phyloP scores from a whole-genome alignment of 2,888 invertebrate genomes.

The Pristionchus entomophagus region DNA sequence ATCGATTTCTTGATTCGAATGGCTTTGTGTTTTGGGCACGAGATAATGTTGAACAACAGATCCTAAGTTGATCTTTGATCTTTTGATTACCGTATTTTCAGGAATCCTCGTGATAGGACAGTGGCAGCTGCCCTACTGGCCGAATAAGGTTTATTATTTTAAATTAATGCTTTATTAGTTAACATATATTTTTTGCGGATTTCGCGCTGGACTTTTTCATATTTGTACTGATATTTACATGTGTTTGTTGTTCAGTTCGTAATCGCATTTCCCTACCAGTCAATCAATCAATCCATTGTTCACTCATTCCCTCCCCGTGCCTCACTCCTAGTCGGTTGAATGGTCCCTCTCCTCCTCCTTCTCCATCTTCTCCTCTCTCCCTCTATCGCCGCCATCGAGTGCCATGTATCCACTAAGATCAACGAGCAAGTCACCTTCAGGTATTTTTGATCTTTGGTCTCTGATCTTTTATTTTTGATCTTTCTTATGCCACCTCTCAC shows the following conservation, averaged over 20 bases:
- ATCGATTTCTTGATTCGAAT: too few relatives aligned
- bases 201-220: too few relatives aligned
- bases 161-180: neutral
- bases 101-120: slow-evolving; percentile 15
- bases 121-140: slow-evolving; percentile 41
- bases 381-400: neutral
- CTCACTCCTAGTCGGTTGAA: neutral
- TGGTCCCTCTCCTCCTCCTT: neutral
- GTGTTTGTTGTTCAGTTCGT: too few relatives aligned
- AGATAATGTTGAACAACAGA: neutral
- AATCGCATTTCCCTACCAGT: too few relatives aligned
- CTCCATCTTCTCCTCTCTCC: neutral
- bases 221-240: too few relatives aligned
- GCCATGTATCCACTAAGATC: neutral
- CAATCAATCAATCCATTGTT: neutral
- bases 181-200: neutral
- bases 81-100: neutral
- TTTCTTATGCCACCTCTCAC: too few relatives aligned
- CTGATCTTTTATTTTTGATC: too few relatives aligned
- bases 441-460: too few relatives aligned
- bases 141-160: slow-evolving; percentile 9
- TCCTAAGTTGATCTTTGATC: too few relatives aligned
- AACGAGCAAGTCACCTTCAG: neutral
- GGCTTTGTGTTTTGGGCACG: neutral
- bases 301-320: neutral